Conservation (phyloP, 1,140 invertebrate genomes). For the Drosophila erecta region DNA sequence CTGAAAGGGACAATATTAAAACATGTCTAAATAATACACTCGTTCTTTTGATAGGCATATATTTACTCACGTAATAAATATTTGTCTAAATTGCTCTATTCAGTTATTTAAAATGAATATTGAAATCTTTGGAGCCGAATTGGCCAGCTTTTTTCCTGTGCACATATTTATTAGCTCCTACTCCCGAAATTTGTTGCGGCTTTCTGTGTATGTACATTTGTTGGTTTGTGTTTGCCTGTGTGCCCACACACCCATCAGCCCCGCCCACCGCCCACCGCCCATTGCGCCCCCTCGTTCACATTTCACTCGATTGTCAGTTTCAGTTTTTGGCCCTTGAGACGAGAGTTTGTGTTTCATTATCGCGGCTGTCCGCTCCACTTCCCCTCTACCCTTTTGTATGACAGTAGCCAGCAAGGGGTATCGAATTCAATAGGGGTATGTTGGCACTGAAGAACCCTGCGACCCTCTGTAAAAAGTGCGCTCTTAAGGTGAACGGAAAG, state of each 20-base stretch:
- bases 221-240: conserved; percentile 21
- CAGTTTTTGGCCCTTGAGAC: conserved; percentile 44
- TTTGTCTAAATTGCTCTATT: no score
- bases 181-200: conserved; percentile 26
- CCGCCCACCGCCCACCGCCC: neutral
- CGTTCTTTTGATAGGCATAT: no score
- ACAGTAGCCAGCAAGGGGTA: neutral
- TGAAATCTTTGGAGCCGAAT: no score
- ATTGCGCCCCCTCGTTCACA: conserved; percentile 16
- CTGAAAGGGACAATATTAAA: neutral
- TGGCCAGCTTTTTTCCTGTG: neutral
- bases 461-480: no score
- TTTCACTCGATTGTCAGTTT: conserved; percentile 54
- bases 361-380: conserved; percentile 6
- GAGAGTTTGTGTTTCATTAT: conserved; percentile 52
- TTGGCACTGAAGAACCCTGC: neutral
- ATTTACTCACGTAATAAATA: no score
- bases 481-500: no score
- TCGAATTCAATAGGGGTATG: neutral
- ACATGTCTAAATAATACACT: neutral
- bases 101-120: no score
- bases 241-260: conserved; percentile 1
- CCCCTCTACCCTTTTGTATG: neutral
- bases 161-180: conserved; percentile 25
- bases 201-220: conserved; percentile 18